Percentiles rank a stretch among this genome's conserved stretches.
Evolutionary conservation across 2,888 invertebrate species (phyloP).

Genomic region (Drosophila peninsularis): DNA sequence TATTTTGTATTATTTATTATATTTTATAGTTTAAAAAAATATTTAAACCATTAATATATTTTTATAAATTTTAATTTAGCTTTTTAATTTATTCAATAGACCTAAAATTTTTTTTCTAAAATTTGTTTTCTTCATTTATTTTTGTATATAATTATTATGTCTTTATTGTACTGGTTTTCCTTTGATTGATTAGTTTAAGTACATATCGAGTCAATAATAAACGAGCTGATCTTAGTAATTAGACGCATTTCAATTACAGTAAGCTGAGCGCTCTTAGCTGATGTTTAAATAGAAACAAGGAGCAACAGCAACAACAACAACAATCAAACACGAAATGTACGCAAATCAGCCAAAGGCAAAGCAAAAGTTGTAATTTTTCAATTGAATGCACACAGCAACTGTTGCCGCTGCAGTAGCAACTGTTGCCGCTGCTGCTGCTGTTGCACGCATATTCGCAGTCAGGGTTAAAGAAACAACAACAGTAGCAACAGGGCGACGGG

Average conservation of each 20-base stretch:
- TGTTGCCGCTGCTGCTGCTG: constrained; percentile 30
- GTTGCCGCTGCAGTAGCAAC: constrained; percentile 29
- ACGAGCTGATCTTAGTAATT: constrained; percentile 49
- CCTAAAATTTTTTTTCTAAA: too few species aligned
- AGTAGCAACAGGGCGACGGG: constrained; percentile 34
- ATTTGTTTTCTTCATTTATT: too few species aligned
- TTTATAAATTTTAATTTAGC: background rate
- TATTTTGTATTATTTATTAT: too few species aligned
- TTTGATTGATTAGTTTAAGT: constrained; percentile 17
- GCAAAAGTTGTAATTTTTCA: constrained; percentile 78
- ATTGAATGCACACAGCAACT: constrained; percentile 71
- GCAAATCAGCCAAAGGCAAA: constrained; percentile 73
- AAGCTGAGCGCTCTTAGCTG: constrained; percentile 34
- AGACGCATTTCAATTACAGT: constrained; percentile 48
- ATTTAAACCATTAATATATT: too few species aligned
- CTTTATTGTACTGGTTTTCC: constrained; percentile 20
- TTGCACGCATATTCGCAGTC: constrained; percentile 76
- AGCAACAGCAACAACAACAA: constrained; percentile 19
- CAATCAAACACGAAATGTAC: constrained; percentile 65
- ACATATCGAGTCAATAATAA: constrained; percentile 34
- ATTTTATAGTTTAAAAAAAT: too few species aligned
- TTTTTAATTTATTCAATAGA: too few species aligned
- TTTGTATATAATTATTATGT: constrained; percentile 9
- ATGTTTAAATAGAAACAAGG: constrained; percentile 23
- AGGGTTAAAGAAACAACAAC: constrained; percentile 64